Base-by-base conservation (phyloP, 2,113 vertebrate species). In the Puffinus mauretanicus region DNA sequence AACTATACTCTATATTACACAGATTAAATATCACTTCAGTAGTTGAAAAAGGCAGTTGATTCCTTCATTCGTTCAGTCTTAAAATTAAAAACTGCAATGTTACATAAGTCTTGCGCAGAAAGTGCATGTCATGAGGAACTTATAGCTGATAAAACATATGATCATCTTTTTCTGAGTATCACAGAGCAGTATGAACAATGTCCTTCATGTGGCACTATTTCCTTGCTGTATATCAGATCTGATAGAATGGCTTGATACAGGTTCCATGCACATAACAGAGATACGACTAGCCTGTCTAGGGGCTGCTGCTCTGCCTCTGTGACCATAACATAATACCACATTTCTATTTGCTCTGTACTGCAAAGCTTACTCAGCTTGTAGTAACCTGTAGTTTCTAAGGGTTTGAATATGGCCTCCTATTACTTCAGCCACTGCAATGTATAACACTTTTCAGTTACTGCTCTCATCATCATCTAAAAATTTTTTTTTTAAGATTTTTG, bases 161-260 rank as follows among this genome's bases (percentile, higher is more conserved):
- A 81, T 70, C 32, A 38, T 64, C 27, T 55, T 78, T 91, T 90
- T 73, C n/a, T 73, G 76, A 88, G n/a, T 78, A 78, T 75, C 38
- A 25, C 26, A 91, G 44, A 93, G 32, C 60, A 94, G 62, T 88
- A 75, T 75, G 80, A 92, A 71, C 13, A 91, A 62, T 25, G 89
- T 93, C 60, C 88, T 94, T 94, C 88, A 91, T 55, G 73, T 93
- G 67, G 47, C 91, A 87, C 72, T 82, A 55, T 81, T 86, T 89
- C 89, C 84, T 87, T 84, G 42, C 38, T 64, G 30, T 71, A 38
- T 47, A 78, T 84, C 51, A 84, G 20, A 91, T 86, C 61, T 79
- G 44, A 75, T 47, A 87, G 57, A 76, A 89, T 6, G 18, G 24
- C 24, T 86, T 42, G n/a, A 57, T 66, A 78, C 0, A 7, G n/a